These are phyloP conservation scores for Diachasmimorpha longicaudata DNA, from an alignment of 1,140 invertebrate genomes.

Conservation along the genomic window DNA sequence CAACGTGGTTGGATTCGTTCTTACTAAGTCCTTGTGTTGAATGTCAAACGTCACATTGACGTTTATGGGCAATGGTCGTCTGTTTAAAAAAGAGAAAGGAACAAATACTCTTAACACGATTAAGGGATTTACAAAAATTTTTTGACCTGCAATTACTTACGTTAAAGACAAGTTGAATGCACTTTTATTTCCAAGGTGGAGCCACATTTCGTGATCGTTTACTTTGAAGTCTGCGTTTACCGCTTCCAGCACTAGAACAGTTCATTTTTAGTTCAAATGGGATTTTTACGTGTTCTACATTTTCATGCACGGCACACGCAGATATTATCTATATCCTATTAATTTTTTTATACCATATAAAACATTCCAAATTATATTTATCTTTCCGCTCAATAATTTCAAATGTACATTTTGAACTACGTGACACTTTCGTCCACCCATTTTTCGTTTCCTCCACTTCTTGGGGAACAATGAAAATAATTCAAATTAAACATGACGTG, in stretches of 20 bases:
- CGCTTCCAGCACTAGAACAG: constrained; percentile 34
- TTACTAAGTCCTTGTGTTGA: constrained; percentile 50
- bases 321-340: no score
- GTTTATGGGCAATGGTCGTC: neutral
- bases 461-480: no score
- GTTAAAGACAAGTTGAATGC: constrained; percentile 48
- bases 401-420: no score
- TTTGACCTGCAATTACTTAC: constrained; percentile 42
- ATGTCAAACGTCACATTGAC: constrained; percentile 36
- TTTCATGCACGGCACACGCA: neutral
- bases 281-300: neutral
- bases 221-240: constrained; percentile 38
- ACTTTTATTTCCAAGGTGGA: constrained; percentile 45
- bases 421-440: no score
- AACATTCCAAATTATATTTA: no score
- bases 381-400: no score
- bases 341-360: no score
- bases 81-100: neutral
- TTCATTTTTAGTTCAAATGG: neutral
- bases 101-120: neutral
- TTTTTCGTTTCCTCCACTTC: no score
- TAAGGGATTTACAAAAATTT: neutral
- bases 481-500: no score
- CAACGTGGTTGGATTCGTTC: constrained; percentile 38
- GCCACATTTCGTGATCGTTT: constrained; percentile 55